Conservation (phyloP, 2,888 invertebrate species). For the Leptinotarsa rubiginosa region DNA sequence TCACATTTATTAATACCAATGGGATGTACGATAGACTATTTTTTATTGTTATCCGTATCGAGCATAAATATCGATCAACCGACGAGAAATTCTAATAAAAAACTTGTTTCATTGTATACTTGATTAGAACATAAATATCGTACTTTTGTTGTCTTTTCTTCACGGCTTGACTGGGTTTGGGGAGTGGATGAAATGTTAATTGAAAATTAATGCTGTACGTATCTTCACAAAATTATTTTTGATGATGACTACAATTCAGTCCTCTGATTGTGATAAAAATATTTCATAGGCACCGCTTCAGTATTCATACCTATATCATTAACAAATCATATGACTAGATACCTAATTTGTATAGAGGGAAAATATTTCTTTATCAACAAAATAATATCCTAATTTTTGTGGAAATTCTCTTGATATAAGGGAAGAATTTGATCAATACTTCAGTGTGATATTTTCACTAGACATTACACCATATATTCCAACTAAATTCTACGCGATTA, state of each 20-base stretch:
- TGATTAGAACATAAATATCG: slow-evolving; percentile 19
- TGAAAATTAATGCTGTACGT: not conserved
- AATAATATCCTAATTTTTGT: too few relatives aligned
- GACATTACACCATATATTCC: too few relatives aligned
- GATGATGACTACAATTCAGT: not conserved
- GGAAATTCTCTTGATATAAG: too few relatives aligned
- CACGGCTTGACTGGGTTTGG: not conserved
- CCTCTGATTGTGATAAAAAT: not conserved
- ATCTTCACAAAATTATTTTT: not conserved
- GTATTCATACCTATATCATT: too few relatives aligned
- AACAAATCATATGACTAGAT: too few relatives aligned
- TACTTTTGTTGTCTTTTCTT: slow-evolving; percentile 17
- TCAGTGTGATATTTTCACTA: too few relatives aligned
- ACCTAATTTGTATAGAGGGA: too few relatives aligned
- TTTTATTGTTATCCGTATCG: slow-evolving; percentile 36
- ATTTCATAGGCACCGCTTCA: too few relatives aligned
- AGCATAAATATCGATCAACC: slow-evolving; percentile 30
- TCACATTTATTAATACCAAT: slow-evolving; percentile 51
- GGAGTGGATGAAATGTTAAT: not conserved
- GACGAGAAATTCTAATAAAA: slow-evolving; percentile 28
- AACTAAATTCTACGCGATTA: too few relatives aligned
- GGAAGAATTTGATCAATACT: too few relatives aligned
- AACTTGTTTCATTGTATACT: slow-evolving; percentile 19
- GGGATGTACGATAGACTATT: slow-evolving; percentile 41
- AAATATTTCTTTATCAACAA: too few relatives aligned